Percentiles rank a stretch among this genome's conserved stretches.
phyloP scores from a whole-genome alignment of 2,113 vertebrate genomes.

The Oncorhynchus tshawytscha region DNA sequence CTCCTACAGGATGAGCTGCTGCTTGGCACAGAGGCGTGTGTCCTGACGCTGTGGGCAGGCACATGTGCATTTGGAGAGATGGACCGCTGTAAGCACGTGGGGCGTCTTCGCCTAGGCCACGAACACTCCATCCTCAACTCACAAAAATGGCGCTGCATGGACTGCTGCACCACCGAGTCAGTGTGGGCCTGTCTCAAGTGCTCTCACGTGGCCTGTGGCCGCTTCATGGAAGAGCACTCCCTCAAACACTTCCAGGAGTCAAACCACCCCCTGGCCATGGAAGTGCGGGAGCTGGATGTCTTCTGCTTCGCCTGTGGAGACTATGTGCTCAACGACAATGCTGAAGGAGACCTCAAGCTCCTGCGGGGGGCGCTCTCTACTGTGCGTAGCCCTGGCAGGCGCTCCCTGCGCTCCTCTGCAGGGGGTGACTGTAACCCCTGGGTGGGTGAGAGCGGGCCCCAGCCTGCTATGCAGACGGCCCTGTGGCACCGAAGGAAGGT shows the following conservation, averaged over 20 bases:
- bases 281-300: conserved; percentile 92
- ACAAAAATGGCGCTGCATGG: conserved; percentile 94
- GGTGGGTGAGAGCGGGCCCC: conserved; percentile 59
- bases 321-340: conserved; percentile 96
- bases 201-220: conserved; percentile 94
- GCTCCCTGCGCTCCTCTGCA: conserved; percentile 83
- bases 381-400: conserved; percentile 78
- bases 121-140: conserved; percentile 98
- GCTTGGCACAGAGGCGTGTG: conserved; percentile 58
- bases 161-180: conserved; percentile 90
- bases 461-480: conserved; percentile 86
- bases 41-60: conserved; percentile 68
- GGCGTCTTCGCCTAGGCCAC: conserved; percentile 91
- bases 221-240: conserved; percentile 93
- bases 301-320: conserved; percentile 96
- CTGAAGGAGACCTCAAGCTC: conserved; percentile 92
- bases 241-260: conserved; percentile 89
- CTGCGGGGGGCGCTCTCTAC: conserved; percentile 88
- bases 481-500: conserved; percentile 87
- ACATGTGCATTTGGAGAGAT: conserved; percentile 77
- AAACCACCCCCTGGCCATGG: conserved; percentile 92
- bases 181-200: conserved; percentile 98
- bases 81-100: conserved; percentile 99
- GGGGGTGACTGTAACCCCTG: conserved; percentile 68
- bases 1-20: conserved; percentile 61